Percentiles rank a stretch among this genome's conserved stretches.
Evolutionary conservation across 2,888 invertebrate species (phyloP).

Genomic region (Drosophila anomalata): DNA sequence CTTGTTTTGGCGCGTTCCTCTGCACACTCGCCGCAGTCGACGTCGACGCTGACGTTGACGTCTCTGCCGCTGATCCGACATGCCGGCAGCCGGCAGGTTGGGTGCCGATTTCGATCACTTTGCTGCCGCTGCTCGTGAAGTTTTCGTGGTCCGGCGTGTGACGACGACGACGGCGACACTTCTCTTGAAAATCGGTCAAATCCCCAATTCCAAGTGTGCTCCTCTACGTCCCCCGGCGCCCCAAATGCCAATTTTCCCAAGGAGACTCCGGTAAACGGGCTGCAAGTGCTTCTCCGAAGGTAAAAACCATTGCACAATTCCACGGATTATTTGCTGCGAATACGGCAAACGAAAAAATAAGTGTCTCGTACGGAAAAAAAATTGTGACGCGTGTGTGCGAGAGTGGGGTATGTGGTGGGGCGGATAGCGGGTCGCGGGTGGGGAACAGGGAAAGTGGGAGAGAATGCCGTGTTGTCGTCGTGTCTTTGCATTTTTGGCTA

Average conservation of each 20-base stretch:
- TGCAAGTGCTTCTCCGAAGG: conserved; percentile 35
- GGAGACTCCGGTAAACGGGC: conserved; percentile 41
- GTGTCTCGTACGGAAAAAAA: conserved; percentile 26
- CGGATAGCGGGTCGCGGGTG: conserved; percentile 23
- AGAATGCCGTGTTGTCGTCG: conserved; percentile 59
- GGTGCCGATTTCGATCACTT: conserved; percentile 56
- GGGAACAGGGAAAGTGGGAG: conserved; percentile 29
- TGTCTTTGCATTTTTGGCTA: conserved; percentile 76
- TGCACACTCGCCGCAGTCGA: conserved; percentile 41
- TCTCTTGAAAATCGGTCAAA: conserved; percentile 44
- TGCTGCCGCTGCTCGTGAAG: conserved; percentile 66
- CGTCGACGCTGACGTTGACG: conserved; percentile 2
- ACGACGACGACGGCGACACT: conserved; percentile 55
- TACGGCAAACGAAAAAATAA: conserved; percentile 29
- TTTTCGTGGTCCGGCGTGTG: conserved; percentile 65
- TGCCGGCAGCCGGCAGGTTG: conserved; percentile 7
- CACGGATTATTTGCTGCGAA: conserved; percentile 19
- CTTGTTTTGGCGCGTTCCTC: conserved; percentile 62
- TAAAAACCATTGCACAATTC: conserved; percentile 50
- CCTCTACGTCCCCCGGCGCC: not conserved
- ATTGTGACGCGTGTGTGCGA: conserved; percentile 69
- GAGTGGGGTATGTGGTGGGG: conserved; percentile 53
- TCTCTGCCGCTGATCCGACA: conserved; percentile 20
- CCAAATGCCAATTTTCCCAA: not conserved
- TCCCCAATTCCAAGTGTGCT: conserved; percentile 7